phyloP scores from a whole-genome alignment of 2,888 invertebrate genomes.

The Leptopilina syphax region DNA sequence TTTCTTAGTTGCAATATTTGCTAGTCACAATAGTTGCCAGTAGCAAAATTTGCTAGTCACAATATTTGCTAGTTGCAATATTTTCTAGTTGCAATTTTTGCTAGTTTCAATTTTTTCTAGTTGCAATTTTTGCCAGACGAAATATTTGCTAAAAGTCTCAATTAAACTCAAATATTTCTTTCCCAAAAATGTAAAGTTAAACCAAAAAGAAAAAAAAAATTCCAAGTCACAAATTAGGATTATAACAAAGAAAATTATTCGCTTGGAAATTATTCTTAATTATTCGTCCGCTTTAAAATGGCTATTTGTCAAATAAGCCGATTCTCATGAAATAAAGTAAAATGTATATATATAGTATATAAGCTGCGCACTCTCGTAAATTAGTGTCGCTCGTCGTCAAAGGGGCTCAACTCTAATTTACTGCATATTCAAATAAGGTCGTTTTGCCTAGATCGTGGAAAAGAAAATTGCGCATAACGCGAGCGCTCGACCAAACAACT shows the following conservation, averaged over 20 bases:
- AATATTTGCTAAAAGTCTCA: too few relatives aligned
- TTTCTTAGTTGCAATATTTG: too few relatives aligned
- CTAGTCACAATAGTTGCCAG: too few relatives aligned
- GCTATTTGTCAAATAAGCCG: conserved; percentile 19
- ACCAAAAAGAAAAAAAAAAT: too few relatives aligned
- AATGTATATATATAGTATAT: not conserved
- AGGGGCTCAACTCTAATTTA: conserved; percentile 29
- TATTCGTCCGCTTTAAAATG: not conserved
- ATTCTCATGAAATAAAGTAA: not conserved
- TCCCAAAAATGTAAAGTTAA: too few relatives aligned
- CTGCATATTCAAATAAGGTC: conserved; percentile 33
- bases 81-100: too few relatives aligned
- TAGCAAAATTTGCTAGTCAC: too few relatives aligned
- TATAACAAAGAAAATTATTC: not conserved
- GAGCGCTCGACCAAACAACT: conserved; percentile 43
- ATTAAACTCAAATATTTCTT: too few relatives aligned
- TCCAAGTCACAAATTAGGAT: not conserved
- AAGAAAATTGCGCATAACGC: conserved; percentile 36
- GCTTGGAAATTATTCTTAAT: conserved; percentile 9
- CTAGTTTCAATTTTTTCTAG: too few relatives aligned
- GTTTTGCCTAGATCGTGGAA: conserved; percentile 12
- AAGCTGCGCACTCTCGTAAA: conserved; percentile 4
- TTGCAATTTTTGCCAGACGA: too few relatives aligned
- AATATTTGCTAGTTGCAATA: too few relatives aligned
- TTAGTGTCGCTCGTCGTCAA: conserved; percentile 33